Evolutionary conservation across 2,888 invertebrate species (phyloP), one percentile per base, ranked within the genome.

Genomic region (Cylindroiulus punctatus): DNA sequence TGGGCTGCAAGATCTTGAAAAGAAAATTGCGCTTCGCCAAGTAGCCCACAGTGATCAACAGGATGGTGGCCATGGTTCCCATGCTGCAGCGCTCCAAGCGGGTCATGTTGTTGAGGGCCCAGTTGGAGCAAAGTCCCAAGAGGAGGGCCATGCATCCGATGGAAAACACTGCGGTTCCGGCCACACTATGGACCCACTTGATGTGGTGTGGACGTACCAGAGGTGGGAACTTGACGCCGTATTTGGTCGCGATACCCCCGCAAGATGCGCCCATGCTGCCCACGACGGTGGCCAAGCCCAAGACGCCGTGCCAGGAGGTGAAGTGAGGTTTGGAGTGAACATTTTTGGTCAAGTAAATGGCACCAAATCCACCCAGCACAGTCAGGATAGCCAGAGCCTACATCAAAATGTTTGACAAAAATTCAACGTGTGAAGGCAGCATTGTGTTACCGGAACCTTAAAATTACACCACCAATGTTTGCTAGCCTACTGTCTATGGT

Each of bases 101-200:
- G 40, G 22, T 83, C 83, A 84, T 84, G 47, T 84, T 84, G 84
- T 44, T 30, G 30, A 84, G 32, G 0, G 84, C 84, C 84, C 84
- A 84, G 30, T 22, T 84, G 14, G 84, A 84, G 30, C 26, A 12
- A 1, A 84, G n/a, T 10, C 84, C 84, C 52, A 84, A 47, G 52
- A 47, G 32, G n/a, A 84, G 52, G 14, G 52, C 52, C 0, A 52
- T 5, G 84, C 30, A 84, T n/a, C 30, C 44, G 22, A 84, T 36
- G 52, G 32, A 44, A 30, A 84, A 84, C 4, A 84, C 47, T 0
- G 52, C 84, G 1, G 84, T 84, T 5, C 47, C 84, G n/a, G 52
- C 47, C 14, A 42, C 32, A 12, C 52, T 42, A 47, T 84, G 84
- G 5, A 44, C 52, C 84, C 84, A 84, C 52, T 52, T 84, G 52